phyloP scores from a whole-genome alignment of 2,888 invertebrate species.

The Limnephilus lunatus region DNA sequence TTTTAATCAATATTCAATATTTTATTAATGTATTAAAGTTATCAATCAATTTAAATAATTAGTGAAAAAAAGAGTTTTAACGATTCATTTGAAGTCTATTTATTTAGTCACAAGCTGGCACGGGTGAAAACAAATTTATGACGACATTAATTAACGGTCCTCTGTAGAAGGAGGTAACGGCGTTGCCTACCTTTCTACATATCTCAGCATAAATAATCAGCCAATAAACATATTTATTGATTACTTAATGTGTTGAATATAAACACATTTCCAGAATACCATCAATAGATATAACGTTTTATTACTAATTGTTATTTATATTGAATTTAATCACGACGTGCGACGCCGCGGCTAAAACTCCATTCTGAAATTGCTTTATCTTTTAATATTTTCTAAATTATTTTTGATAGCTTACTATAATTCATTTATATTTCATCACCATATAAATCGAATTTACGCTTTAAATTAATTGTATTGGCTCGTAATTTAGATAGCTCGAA shows the following conservation, averaged over 20 bases:
- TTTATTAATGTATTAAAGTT: too few species aligned
- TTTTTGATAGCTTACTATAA: neutral
- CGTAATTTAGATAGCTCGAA: conserved; percentile 38
- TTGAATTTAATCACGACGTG: conserved; percentile 21
- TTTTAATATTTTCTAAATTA: conserved; percentile 44
- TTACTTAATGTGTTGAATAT: conserved; percentile 29
- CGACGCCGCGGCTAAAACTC: conserved; percentile 18
- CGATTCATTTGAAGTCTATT: neutral
- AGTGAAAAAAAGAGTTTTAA: neutral
- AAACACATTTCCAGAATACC: conserved; percentile 22
- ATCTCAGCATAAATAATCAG: neutral
- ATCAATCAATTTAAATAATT: neutral
- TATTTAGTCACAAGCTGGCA: neutral
- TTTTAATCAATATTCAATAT: too few species aligned
- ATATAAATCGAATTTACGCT: conserved; percentile 35
- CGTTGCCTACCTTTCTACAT: neutral
- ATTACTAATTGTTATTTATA: conserved; percentile 55
- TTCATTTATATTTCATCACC: conserved; percentile 30
- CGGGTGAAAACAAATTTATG: neutral
- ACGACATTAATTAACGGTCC: neutral
- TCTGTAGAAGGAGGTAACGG: neutral
- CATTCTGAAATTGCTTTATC: conserved; percentile 23
- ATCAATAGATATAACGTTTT: conserved; percentile 27
- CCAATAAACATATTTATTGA: conserved; percentile 19
- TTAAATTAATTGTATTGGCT: conserved; percentile 20